Conservation (phyloP, 1,140 invertebrate species). For the Bemisia tabaci region DNA sequence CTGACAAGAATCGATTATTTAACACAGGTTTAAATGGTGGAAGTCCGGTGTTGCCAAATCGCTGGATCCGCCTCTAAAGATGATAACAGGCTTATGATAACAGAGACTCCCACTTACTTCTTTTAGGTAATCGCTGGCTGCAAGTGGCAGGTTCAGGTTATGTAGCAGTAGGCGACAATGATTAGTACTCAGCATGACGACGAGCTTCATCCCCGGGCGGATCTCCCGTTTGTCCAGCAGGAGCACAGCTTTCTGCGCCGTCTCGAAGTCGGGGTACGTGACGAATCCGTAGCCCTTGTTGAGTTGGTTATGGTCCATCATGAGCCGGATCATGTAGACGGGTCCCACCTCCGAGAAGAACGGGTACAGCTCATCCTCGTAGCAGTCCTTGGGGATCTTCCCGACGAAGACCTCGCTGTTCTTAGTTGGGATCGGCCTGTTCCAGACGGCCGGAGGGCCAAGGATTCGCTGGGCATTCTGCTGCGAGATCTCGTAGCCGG, state of each 20-base stretch:
- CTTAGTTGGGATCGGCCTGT: conserved; percentile 31
- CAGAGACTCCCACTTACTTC: background rate
- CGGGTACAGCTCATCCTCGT: conserved; percentile 8
- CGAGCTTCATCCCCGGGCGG: background rate
- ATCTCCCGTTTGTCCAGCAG: background rate
- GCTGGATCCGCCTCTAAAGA: no score
- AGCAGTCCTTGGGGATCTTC: conserved; percentile 5
- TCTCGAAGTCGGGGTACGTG: background rate
- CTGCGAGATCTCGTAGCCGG: conserved; percentile 27
- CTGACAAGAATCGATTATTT: no score
- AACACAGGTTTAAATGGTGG: no score
- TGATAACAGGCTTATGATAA: no score
- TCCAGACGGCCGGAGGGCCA: conserved; percentile 37
- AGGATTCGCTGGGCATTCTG: conserved; percentile 44
- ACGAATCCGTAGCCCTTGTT: background rate
- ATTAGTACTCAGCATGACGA: background rate
- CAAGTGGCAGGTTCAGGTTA: background rate
- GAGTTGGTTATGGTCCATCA: background rate
- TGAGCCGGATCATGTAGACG: conserved; percentile 5
- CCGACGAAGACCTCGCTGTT: conserved; percentile 7
- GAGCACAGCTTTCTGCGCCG: background rate
- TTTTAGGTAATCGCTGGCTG: background rate
- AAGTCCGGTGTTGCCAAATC: no score
- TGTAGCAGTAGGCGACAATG: background rate
- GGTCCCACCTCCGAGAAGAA: conserved; percentile 31